phyloP scores from a whole-genome alignment of 2,113 vertebrate species.

The Elgaria multicarinata region DNA sequence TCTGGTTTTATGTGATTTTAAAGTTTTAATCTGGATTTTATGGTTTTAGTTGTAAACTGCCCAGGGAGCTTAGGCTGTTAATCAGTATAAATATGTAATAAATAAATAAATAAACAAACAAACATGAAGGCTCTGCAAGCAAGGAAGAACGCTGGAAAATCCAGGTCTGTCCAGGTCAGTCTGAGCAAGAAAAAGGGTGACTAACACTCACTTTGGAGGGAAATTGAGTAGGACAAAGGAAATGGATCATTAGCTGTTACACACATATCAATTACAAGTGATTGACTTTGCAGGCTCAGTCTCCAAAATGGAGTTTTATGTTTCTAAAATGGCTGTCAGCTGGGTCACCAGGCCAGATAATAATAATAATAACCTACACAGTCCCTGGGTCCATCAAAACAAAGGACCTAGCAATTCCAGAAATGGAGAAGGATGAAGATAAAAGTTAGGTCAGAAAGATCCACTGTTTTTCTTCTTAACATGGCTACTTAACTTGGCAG shows the following conservation, averaged over 20 bases:
- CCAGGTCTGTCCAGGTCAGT: neutral
- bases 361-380: neutral
- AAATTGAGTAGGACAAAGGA: neutral
- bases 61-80: too few species aligned
- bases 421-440: neutral
- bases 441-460: slow-evolving; percentile 13
- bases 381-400: neutral
- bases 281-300: neutral
- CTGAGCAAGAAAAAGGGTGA: neutral
- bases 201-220: neutral
- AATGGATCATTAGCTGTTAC: neutral
- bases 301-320: neutral
- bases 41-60: too few species aligned
- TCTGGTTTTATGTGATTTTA: too few species aligned
- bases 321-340: neutral
- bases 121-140: too few species aligned
- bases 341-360: neutral
- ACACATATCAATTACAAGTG: neutral
- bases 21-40: too few species aligned
- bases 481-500: slow-evolving; percentile 23
- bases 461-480: neutral
- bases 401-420: neutral
- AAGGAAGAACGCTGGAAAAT: too few species aligned
- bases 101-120: too few species aligned
- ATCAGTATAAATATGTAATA: too few species aligned